Conservation (phyloP, 2,113 vertebrate genomes). For the Lota lota region DNA sequence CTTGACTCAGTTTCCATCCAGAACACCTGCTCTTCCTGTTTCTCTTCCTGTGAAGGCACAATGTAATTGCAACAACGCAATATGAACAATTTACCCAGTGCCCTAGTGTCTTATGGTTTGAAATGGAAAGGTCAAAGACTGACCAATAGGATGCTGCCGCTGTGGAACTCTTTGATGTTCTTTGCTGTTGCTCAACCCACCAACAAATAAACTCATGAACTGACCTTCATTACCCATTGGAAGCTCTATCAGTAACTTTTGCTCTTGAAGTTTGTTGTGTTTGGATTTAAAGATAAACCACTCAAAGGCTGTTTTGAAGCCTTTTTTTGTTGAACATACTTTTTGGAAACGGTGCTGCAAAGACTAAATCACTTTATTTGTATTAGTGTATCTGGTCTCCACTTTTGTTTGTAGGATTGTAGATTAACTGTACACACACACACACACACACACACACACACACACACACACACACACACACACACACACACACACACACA, state of each 20-base stretch:
- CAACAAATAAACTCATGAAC: conserved; percentile 21
- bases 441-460: too few relatives aligned
- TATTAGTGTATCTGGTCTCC: conserved; percentile 33
- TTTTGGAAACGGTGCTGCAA: conserved; percentile 47
- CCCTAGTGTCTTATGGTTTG: neutral
- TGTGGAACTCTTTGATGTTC: conserved; percentile 4
- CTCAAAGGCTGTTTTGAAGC: conserved; percentile 50
- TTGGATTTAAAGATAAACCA: conserved; percentile 43
- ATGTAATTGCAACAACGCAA: neutral
- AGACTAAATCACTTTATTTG: conserved; percentile 61
- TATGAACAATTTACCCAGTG: neutral
- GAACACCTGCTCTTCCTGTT: neutral
- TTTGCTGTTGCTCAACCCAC: conserved; percentile 1
- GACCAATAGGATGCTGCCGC: neutral
- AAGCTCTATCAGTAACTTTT: conserved; percentile 33
- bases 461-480: too few relatives aligned
- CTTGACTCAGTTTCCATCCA: neutral
- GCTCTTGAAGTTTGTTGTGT: conserved; percentile 34
- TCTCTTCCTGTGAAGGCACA: neutral
- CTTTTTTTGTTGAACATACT: conserved; percentile 52
- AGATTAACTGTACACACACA: too few relatives aligned
- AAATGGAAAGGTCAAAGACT: conserved; percentile 12
- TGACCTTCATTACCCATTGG: conserved; percentile 25
- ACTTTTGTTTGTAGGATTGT: conserved; percentile 35
- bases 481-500: too few relatives aligned